Evolutionary conservation across 1,140 invertebrate genomes (phyloP).

Genomic region (Saccostrea echinata): DNA sequence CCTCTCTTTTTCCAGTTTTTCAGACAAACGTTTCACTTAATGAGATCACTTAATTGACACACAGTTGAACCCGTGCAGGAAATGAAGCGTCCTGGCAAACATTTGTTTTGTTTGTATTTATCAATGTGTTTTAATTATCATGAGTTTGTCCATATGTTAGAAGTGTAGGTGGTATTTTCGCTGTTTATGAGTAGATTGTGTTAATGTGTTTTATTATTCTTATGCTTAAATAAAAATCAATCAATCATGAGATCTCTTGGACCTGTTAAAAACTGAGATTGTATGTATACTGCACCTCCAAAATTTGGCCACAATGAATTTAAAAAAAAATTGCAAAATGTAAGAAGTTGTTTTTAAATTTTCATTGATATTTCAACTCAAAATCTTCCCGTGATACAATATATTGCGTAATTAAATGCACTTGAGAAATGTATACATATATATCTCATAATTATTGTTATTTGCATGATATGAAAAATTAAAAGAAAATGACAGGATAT

Average conservation of each 20-base stretch:
- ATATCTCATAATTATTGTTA: not conserved
- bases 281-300: no score
- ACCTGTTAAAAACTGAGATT: no score
- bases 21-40: not conserved
- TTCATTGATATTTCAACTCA: no score
- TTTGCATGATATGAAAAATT: not conserved
- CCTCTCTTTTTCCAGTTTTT: not conserved
- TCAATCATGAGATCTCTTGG: no score
- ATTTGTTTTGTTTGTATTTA: constrained; percentile 11
- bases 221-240: no score
- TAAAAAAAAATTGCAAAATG: no score
- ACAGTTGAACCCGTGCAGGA: not conserved
- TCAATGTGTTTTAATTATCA: constrained; percentile 20
- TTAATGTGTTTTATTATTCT: no score
- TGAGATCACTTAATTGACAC: not conserved
- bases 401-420: no score
- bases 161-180: not conserved
- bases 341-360: no score
- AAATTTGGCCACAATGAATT: no score
- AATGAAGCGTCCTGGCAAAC: constrained; percentile 3
- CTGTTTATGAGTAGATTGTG: not conserved
- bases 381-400: no score
- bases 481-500: not conserved
- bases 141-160: not conserved
- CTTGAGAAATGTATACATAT: no score